A percentile compares a stretch with the other conserved stretches of the same genome.
phyloP scores from a whole-genome alignment of 2,113 vertebrate genomes.

The Archilochus colubris region DNA sequence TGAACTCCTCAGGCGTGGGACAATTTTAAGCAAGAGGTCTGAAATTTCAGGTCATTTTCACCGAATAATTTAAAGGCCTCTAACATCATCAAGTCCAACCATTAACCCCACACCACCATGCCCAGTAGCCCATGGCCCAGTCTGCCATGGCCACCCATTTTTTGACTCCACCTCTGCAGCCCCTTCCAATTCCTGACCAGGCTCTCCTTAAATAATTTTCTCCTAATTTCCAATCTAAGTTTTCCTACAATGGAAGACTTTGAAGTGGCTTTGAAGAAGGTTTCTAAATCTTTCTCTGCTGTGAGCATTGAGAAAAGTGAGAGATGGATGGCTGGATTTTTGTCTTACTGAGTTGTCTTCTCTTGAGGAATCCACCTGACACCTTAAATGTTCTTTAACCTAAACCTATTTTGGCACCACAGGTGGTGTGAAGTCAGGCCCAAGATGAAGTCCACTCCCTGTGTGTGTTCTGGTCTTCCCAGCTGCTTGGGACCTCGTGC shows the following conservation, averaged over 20 bases:
- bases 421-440: not conserved
- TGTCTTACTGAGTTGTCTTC: conserved; percentile 86
- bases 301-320: conserved; percentile 95
- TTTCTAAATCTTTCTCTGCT: conserved; percentile 96
- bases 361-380: conserved; percentile 50
- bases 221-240: too few relatives aligned
- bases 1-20: not conserved
- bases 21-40: not conserved
- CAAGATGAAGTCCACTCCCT: rapidly evolving
- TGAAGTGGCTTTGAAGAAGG: conserved; percentile 92
- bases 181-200: too few relatives aligned
- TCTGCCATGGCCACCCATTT: too few relatives aligned
- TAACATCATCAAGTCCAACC: too few relatives aligned
- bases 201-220: too few relatives aligned
- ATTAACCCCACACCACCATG: too few relatives aligned
- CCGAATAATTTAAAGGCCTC: too few relatives aligned
- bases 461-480: not conserved
- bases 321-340: conserved; percentile 97
- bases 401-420: not conserved
- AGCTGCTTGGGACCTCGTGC: not conserved
- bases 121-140: too few relatives aligned
- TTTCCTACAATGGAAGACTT: conserved; percentile 94
- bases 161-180: too few relatives aligned
- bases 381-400: not conserved
- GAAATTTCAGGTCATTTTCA: not conserved